A percentile compares a stretch with the other conserved stretches of the same genome.
These are phyloP conservation scores for Aphaenogaster floridana DNA, from an alignment of 1,140 invertebrate species.

Conservation along the genomic window DNA sequence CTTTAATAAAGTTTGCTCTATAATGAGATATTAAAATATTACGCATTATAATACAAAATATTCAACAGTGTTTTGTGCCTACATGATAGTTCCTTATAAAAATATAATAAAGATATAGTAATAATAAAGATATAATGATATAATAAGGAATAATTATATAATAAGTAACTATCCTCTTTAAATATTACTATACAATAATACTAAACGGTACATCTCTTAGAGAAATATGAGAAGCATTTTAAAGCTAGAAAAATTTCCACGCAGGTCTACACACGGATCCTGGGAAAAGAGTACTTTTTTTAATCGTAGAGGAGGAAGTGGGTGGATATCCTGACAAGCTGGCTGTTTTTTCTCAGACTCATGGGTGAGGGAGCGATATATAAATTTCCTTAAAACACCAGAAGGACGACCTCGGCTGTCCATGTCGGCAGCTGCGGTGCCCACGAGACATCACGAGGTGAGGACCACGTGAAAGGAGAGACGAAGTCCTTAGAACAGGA, in stretches of 20 bases:
- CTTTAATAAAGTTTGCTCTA: neutral
- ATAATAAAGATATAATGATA: neutral
- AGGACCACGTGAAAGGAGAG: slow-evolving; percentile 72
- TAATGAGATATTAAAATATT: neutral
- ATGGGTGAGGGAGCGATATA: slow-evolving; percentile 54
- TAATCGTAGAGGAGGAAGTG: slow-evolving; percentile 67
- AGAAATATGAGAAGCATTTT: slow-evolving; percentile 5
- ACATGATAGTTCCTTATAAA: neutral
- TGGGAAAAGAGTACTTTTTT: slow-evolving; percentile 52
- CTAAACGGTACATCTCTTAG: neutral
- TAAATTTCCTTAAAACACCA: slow-evolving; percentile 82
- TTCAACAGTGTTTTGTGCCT: neutral
- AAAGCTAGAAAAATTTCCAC: slow-evolving; percentile 19
- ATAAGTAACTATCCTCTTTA: neutral
- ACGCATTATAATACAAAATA: neutral
- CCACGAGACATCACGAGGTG: slow-evolving; percentile 64
- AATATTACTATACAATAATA: slow-evolving; percentile 1
- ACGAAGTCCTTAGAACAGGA: slow-evolving; percentile 83
- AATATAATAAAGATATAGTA: neutral
- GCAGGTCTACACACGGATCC: neutral
- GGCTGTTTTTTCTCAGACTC: slow-evolving; percentile 72
- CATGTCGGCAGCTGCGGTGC: slow-evolving; percentile 69
- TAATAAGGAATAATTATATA: too few species aligned
- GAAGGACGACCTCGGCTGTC: slow-evolving; percentile 67
- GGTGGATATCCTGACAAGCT: slow-evolving; percentile 70